Conservation (phyloP, 2,888 invertebrate genomes). For the Thymelicus sylvestris region DNA sequence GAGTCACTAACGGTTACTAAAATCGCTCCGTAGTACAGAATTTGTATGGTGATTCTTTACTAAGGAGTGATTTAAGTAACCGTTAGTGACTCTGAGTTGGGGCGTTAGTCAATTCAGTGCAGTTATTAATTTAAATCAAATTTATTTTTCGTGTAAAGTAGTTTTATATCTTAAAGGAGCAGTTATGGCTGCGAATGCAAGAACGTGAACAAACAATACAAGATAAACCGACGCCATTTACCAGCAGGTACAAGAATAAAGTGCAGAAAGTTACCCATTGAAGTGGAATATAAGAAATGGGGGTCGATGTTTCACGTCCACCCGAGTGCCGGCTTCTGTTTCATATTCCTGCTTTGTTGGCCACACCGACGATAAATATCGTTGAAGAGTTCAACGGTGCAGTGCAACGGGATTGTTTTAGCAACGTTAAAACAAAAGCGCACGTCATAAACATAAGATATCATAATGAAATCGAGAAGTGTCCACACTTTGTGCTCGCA, state of each 20-base stretch:
- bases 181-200: background rate
- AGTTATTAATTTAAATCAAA: no score
- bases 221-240: conserved; percentile 15
- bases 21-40: no score
- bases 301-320: conserved; percentile 21
- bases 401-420: background rate
- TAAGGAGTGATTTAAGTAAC: no score
- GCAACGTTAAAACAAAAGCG: background rate
- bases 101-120: no score
- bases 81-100: no score
- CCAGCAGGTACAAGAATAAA: conserved; percentile 23
- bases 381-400: background rate
- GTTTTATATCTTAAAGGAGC: background rate
- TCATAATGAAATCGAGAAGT: background rate
- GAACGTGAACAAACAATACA: conserved; percentile 10
- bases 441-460: background rate
- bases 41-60: no score
- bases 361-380: background rate
- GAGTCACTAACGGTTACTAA: no score
- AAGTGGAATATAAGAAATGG: conserved; percentile 33
- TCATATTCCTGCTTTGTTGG: conserved; percentile 12
- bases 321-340: conserved; percentile 1
- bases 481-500: no score
- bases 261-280: conserved; percentile 23
- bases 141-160: background rate